Percentiles rank a stretch among this genome's conserved stretches.
Evolutionary conservation across 2,113 vertebrate species (phyloP).

Genomic region (Carassius carassius): DNA sequence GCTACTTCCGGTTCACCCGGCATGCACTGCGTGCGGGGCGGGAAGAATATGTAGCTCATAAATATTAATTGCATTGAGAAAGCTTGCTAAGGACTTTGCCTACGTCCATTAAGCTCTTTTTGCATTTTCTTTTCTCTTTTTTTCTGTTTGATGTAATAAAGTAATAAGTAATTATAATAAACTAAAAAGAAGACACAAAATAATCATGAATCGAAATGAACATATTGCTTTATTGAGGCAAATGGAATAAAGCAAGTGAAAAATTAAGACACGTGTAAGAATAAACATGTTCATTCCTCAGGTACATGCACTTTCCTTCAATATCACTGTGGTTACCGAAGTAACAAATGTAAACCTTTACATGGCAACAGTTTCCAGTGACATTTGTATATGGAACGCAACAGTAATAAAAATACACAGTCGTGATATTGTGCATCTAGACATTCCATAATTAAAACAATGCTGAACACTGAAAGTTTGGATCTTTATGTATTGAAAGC

Average conservation of each 20-base stretch:
- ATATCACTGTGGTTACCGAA: neutral
- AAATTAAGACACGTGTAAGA: conserved; percentile 42
- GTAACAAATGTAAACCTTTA: conserved; percentile 31
- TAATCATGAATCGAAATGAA: conserved; percentile 33
- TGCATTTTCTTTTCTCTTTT: too few species aligned
- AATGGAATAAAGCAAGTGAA: conserved; percentile 40
- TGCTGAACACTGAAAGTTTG: neutral
- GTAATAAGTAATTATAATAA: too few species aligned
- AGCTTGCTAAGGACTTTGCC: too few species aligned
- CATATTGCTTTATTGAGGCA: conserved; percentile 64
- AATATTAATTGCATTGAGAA: conserved; percentile 8
- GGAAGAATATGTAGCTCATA: neutral
- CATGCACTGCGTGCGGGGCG: neutral
- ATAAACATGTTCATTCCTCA: conserved; percentile 16
- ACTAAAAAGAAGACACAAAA: neutral
- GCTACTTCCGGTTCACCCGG: neutral
- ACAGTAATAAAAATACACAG: neutral
- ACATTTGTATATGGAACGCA: neutral
- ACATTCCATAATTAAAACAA: neutral
- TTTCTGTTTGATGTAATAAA: too few species aligned
- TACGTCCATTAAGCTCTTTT: too few species aligned
- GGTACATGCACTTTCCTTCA: conserved; percentile 11
- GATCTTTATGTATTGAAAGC: neutral
- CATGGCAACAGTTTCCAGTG: conserved; percentile 58
- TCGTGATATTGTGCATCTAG: neutral